Base-by-base conservation (phyloP, 2,888 invertebrate genomes). In the Liodrosophila aerea region DNA sequence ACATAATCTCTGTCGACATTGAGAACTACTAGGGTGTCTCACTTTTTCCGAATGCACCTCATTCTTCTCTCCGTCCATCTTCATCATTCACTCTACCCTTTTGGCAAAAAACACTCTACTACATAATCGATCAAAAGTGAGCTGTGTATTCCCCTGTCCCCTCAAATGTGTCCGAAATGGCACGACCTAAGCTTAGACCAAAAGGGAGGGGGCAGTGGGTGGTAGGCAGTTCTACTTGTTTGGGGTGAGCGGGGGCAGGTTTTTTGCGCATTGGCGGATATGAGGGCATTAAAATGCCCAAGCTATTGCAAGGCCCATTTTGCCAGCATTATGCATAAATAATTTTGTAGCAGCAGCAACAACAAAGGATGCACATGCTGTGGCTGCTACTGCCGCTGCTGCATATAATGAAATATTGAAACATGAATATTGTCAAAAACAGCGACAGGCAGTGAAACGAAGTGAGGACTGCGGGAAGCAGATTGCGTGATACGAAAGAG, bases 401-500 rank as follows among this genome's bases (percentile, higher is more conserved):
- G 69, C 78, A 67, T 53, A 73, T 71, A 72, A 84, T 80, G 80
- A 82, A 80, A 80, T 78, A 80, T 80, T 84, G 83, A 80, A 80
- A 80, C 84, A 85, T 78, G 80, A 82, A 80, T 85, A 80, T 85
- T 85, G 80, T 82, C 80, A 80, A 85, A 80, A 77, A 75, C 84
- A 84, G 77, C 66, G 66, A 68, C 51, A 56, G 64, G 51, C 34
- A 49, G 12, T 11, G 31, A 11, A 29, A 9, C 11, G 8, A 11
- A 1, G 5, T 15, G 7, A 0, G 7, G 1, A 27, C 2, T 9
- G 15, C n/a, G n/a, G n/a, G n/a, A n/a, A n/a, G n/a, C n/a, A n/a
- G n/a, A n/a, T n/a, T n/a, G n/a, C n/a, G n/a, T n/a, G n/a, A n/a
- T n/a, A n/a, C n/a, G 37, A 9, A 12, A 8, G 15, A n/a, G 36